These are phyloP conservation scores for Acanthosepion pharaonis DNA, from an alignment of 2,888 invertebrate genomes.

Conservation along the genomic window DNA sequence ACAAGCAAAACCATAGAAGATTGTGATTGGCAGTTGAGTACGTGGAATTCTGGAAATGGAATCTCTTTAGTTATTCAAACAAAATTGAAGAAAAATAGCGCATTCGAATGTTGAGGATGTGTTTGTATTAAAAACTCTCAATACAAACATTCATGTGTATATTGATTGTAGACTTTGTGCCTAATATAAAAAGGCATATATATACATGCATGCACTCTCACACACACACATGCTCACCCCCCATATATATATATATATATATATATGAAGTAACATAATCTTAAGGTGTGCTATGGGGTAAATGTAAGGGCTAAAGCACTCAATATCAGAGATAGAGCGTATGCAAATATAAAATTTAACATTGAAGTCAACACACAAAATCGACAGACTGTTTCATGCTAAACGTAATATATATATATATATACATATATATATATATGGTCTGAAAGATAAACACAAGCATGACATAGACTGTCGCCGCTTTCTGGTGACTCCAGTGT, in stretches of 20 bases:
- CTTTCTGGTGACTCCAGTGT: no score
- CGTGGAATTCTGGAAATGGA: not conserved
- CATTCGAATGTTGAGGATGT: not conserved
- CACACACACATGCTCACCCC: not conserved
- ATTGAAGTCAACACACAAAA: no score
- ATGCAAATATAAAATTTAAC: no score
- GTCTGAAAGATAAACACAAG: no score
- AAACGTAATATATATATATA: no score
- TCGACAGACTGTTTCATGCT: no score
- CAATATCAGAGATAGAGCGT: no score
- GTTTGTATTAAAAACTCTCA: not conserved
- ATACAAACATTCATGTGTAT: not conserved
- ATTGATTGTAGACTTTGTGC: not conserved
- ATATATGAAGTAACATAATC: not conserved
- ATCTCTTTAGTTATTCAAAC: not conserved
- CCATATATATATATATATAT: not conserved
- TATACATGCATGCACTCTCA: not conserved
- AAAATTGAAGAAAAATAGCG: not conserved
- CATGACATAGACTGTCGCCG: no score
- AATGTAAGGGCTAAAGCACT: not conserved
- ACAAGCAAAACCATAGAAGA: not conserved
- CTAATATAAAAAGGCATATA: not conserved
- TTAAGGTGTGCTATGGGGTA: no score
- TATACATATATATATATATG: no score
- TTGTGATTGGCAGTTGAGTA: not conserved